Evolutionary conservation across 1,140 invertebrate species (phyloP).

Genomic region (Gryllus bimaculatus): DNA sequence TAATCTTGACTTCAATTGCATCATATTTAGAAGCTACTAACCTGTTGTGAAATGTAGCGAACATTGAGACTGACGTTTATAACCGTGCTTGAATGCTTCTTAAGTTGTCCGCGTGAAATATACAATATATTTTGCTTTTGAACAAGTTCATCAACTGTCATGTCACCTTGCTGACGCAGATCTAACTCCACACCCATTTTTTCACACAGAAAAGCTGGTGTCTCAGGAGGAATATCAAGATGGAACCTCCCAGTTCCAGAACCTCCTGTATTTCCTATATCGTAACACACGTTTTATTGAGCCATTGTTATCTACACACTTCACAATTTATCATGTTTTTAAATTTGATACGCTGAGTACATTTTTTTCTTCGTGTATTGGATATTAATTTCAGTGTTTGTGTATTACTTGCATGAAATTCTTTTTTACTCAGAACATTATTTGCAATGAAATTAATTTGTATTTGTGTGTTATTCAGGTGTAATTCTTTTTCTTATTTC

Average conservation of each 20-base stretch:
- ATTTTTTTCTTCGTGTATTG: no score
- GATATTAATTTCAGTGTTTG: no score
- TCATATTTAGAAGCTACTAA: constrained; percentile 27
- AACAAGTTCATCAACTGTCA: constrained; percentile 75
- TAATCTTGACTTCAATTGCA: no score
- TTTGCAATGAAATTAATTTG: no score
- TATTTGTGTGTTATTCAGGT: no score
- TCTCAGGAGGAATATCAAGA: constrained; percentile 60
- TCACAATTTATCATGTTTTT: no score
- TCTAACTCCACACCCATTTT: constrained; percentile 81
- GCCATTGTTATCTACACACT: no score
- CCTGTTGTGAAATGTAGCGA: constrained; percentile 80
- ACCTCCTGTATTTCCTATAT: not conserved
- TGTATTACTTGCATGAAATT: no score
- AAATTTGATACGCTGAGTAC: no score
- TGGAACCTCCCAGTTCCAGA: constrained; percentile 35
- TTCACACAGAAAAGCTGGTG: constrained; percentile 85
- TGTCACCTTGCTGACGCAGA: constrained; percentile 79
- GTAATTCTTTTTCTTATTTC: no score
- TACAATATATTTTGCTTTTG: constrained; percentile 72
- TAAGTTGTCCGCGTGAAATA: constrained; percentile 74
- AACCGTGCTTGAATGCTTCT: constrained; percentile 80
- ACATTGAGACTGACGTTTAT: constrained; percentile 81
- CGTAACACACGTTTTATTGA: no score
- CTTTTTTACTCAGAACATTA: no score